These are phyloP conservation scores for Drosophila baimaii DNA, from an alignment of 1,140 invertebrate genomes.

Conservation along the genomic window DNA sequence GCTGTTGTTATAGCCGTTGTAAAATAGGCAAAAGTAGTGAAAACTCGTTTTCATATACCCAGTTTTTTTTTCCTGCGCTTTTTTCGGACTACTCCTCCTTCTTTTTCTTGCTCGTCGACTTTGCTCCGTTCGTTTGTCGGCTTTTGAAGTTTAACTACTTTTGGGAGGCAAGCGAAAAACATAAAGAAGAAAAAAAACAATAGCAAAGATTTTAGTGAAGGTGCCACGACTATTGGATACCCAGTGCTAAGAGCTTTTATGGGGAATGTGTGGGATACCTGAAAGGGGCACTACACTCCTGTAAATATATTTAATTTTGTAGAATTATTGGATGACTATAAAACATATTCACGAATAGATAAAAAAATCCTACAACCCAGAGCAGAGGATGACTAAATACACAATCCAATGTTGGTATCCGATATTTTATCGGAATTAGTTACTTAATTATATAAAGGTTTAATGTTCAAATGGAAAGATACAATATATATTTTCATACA, in stretches of 20 bases:
- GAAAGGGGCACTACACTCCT: background rate
- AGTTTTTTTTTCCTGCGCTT: conserved; percentile 24
- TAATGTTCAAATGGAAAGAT: too few species aligned
- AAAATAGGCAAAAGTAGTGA: conserved; percentile 81
- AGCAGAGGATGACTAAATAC: background rate
- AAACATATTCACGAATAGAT: background rate
- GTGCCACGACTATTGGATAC: background rate
- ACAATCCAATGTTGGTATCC: background rate
- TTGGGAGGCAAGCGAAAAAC: conserved; percentile 57
- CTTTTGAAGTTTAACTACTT: conserved; percentile 81
- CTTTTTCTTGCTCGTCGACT: conserved; percentile 27
- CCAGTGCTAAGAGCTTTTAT: background rate
- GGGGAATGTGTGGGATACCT: background rate
- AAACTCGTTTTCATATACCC: conserved; percentile 69
- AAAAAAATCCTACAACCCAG: too few species aligned
- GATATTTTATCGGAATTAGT: too few species aligned
- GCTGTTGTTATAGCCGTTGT: conserved; percentile 51
- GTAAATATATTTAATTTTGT: background rate
- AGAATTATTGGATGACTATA: too few species aligned
- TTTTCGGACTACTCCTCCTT: conserved; percentile 13
- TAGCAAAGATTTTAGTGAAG: background rate
- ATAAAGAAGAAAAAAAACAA: conserved; percentile 28
- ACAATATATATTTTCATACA: too few species aligned
- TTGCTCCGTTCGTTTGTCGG: conserved; percentile 53
- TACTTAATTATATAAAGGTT: too few species aligned